A percentile compares a stretch with the other conserved stretches of the same genome.
Evolutionary conservation across 2,888 invertebrate genomes (phyloP).

Genomic region (Epistrophe grossulariae): DNA sequence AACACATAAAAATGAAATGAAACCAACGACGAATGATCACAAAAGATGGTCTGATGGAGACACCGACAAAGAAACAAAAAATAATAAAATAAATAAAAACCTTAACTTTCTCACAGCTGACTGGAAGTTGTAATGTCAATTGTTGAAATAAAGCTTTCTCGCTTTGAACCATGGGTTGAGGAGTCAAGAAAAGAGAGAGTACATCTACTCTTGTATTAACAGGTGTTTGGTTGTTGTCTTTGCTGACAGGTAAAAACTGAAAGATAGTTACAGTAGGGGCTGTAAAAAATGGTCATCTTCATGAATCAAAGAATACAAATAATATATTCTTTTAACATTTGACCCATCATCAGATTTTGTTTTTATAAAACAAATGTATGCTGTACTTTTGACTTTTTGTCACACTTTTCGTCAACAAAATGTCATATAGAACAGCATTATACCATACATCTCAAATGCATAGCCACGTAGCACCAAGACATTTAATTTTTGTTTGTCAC

Average conservation of each 20-base stretch:
- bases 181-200: not conserved
- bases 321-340: too few species aligned
- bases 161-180: not conserved
- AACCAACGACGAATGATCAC: slow-evolving; percentile 17
- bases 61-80: slow-evolving; percentile 51
- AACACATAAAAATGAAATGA: slow-evolving; percentile 7
- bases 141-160: not conserved
- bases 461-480: too few species aligned
- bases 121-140: slow-evolving; percentile 60
- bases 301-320: too few species aligned
- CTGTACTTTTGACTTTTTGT: too few species aligned
- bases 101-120: slow-evolving; percentile 69
- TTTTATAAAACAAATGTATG: too few species aligned
- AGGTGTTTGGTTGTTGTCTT: slow-evolving; percentile 52
- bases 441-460: too few species aligned
- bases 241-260: not conserved
- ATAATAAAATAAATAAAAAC: slow-evolving; percentile 40
- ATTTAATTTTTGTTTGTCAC: too few species aligned
- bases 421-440: too few species aligned
- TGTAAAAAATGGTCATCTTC: not conserved
- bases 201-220: not conserved
- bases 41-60: slow-evolving; percentile 32
- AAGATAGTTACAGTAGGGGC: not conserved
- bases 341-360: too few species aligned
- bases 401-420: too few species aligned